A percentile compares a stretch with the other conserved stretches of the same genome.
These are phyloP conservation scores for Oenanthe melanoleuca DNA, from an alignment of 2,113 vertebrate species.

Conservation along the genomic window DNA sequence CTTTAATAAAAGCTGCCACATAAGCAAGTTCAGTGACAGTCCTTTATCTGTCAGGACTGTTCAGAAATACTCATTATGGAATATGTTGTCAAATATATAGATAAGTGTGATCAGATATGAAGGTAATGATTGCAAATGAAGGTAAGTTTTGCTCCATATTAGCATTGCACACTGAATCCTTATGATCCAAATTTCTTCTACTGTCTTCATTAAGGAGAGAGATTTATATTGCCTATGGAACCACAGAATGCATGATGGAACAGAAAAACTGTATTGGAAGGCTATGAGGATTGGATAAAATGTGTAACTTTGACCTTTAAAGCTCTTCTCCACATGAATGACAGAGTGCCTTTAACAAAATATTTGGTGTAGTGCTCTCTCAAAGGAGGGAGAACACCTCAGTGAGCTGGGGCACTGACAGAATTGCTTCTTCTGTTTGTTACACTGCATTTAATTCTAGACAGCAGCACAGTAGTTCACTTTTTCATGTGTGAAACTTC, in stretches of 20 bases:
- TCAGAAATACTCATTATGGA: neutral
- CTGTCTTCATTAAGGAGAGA: neutral
- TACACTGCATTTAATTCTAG: neutral
- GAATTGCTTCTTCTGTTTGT: neutral
- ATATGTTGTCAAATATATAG: neutral
- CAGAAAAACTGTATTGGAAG: neutral
- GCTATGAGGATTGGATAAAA: neutral
- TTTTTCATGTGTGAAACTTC: neutral
- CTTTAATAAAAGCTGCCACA: neutral
- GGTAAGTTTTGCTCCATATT: neutral
- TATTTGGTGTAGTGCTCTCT: neutral
- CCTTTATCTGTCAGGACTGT: neutral
- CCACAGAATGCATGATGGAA: neutral
- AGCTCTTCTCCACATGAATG: neutral
- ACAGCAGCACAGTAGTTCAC: neutral
- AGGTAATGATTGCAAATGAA: neutral
- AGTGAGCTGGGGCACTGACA: neutral
- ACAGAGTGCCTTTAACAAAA: neutral
- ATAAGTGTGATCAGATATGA: neutral
- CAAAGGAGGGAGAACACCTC: neutral
- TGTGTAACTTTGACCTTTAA: neutral
- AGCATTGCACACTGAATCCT: neutral
- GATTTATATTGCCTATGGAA: fast-evolving
- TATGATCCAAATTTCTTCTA: neutral
- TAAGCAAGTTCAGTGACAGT: neutral